These are phyloP conservation scores for Azorinus chamasolen DNA, from an alignment of 2,888 invertebrate genomes.

Conservation along the genomic window DNA sequence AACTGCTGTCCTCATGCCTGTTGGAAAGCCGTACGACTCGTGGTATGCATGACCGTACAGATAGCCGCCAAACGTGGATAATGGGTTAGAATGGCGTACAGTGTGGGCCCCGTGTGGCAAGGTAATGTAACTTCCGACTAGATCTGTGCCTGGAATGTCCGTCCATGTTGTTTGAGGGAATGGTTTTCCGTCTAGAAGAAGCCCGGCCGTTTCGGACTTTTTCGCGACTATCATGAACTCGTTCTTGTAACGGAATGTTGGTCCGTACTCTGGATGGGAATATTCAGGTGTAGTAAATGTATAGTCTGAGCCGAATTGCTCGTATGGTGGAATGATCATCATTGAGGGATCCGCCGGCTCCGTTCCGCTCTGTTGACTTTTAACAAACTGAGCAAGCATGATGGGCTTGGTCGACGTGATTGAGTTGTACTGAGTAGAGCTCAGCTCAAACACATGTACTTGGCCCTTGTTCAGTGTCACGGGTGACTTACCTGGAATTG, in stretches of 20 bases:
- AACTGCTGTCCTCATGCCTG: constrained; percentile 71
- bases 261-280: constrained; percentile 60
- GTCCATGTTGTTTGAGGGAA: constrained; percentile 64
- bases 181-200: constrained; percentile 66
- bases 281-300: constrained; percentile 73
- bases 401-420: constrained; percentile 62
- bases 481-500: constrained; percentile 46
- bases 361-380: constrained; percentile 65
- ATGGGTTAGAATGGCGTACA: constrained; percentile 66
- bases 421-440: constrained; percentile 50
- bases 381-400: constrained; percentile 65
- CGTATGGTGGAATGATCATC: constrained; percentile 74
- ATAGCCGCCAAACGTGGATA: constrained; percentile 74
- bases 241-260: constrained; percentile 52
- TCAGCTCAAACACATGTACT: constrained; percentile 39
- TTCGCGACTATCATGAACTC: constrained; percentile 65
- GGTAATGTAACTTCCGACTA: constrained; percentile 60
- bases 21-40: constrained; percentile 75
- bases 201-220: constrained; percentile 56
- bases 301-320: constrained; percentile 73
- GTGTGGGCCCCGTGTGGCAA: constrained; percentile 67
- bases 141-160: constrained; percentile 58
- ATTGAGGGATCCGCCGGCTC: constrained; percentile 78
- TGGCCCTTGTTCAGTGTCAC: constrained; percentile 56
- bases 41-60: constrained; percentile 76